A percentile compares a stretch with the other conserved stretches of the same genome.
Evolutionary conservation across 2,113 vertebrate species (phyloP).

Genomic region (Gymnocephalus cernua): DNA sequence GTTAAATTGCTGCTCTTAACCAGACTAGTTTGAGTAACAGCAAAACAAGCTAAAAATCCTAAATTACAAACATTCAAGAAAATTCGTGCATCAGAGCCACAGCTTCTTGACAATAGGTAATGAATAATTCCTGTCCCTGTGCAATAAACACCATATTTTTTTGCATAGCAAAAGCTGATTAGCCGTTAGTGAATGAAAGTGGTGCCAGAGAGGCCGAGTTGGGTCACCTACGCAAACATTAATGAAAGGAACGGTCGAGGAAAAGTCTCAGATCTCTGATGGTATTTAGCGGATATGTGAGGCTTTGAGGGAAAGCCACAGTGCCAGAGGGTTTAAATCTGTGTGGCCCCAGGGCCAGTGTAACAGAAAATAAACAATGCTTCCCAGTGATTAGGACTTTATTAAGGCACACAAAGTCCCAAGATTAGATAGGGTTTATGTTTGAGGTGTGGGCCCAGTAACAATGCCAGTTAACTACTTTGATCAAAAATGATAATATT

Average conservation of each 20-base stretch:
- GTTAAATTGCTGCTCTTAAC: slow-evolving; percentile 45
- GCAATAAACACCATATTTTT: background rate
- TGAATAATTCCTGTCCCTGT: background rate
- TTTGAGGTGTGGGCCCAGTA: slow-evolving; percentile 39
- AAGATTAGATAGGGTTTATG: slow-evolving; percentile 44
- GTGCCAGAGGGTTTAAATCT: slow-evolving; percentile 73
- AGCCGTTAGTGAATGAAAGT: slow-evolving; percentile 13
- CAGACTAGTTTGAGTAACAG: slow-evolving; percentile 34
- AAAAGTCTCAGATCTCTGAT: slow-evolving; percentile 60
- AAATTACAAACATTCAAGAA: slow-evolving; percentile 36
- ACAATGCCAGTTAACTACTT: slow-evolving; percentile 17
- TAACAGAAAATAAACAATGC: slow-evolving; percentile 82
- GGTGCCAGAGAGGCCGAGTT: slow-evolving; percentile 28
- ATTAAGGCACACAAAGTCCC: slow-evolving; percentile 69
- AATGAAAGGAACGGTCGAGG: slow-evolving; percentile 42
- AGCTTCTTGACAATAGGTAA: background rate
- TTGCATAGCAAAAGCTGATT: background rate
- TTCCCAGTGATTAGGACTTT: slow-evolving; percentile 79
- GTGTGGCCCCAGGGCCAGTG: slow-evolving; percentile 76
- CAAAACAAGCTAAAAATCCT: slow-evolving; percentile 42
- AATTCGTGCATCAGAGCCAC: background rate
- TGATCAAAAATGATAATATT: slow-evolving; percentile 15
- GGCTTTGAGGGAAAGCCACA: slow-evolving; percentile 72
- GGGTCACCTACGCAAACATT: slow-evolving; percentile 43
- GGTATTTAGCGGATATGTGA: slow-evolving; percentile 71